These are phyloP conservation scores for Pongo pygmaeus DNA, from an alignment of 2,113 vertebrate genomes.

Conservation along the genomic window DNA sequence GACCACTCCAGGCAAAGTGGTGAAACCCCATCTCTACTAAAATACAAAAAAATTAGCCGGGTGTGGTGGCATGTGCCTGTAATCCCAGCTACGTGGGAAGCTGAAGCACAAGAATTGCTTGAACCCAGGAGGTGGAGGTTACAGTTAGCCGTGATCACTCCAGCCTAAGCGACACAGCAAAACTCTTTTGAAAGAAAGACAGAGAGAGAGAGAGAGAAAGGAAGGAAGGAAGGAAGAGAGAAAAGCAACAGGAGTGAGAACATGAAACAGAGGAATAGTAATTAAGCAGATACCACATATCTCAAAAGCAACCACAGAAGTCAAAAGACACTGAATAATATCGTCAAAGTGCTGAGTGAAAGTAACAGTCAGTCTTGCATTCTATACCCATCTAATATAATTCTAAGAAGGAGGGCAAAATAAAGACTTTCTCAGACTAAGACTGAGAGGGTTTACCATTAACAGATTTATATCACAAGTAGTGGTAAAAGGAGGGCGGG, in stretches of 20 bases:
- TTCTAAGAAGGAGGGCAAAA: not conserved
- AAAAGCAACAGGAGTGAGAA: not conserved
- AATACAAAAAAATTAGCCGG: too few species aligned
- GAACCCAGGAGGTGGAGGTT: too few species aligned
- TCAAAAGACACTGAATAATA: not conserved
- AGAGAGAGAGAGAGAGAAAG: fast-evolving
- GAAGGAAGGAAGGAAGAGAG: too few species aligned
- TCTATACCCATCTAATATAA: not conserved
- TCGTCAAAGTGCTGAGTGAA: not conserved
- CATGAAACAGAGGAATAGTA: not conserved
- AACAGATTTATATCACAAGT: not conserved
- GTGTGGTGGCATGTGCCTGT: too few species aligned
- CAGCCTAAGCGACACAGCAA: too few species aligned
- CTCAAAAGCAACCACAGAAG: not conserved
- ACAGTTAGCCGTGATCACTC: too few species aligned
- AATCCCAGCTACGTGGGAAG: too few species aligned
- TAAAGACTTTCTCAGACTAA: not conserved
- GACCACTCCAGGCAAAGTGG: too few species aligned
- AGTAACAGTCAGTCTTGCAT: not conserved
- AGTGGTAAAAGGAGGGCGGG: not conserved
- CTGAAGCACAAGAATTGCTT: too few species aligned
- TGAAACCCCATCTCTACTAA: too few species aligned
- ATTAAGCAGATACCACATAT: not conserved
- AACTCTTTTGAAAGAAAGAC: too few species aligned
- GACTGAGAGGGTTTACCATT: not conserved